Evolutionary conservation across 53 echinoderm and acorn worm species (phyloP).

Genomic region (Henricia sp.): DNA sequence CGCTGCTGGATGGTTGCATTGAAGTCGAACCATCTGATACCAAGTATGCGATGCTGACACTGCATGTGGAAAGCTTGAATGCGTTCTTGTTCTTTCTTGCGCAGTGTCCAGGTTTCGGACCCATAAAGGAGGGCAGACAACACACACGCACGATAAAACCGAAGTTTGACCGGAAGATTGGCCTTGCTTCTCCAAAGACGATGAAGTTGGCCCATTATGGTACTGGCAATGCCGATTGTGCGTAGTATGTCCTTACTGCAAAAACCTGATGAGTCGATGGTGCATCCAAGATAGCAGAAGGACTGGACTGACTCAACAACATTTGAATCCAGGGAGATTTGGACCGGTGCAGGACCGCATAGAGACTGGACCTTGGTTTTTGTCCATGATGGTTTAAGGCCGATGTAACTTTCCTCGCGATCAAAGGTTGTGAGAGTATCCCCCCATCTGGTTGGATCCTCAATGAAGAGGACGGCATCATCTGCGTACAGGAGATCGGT

Average conservation of each 20-base stretch:
- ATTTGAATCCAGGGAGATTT: not conserved
- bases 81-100: no score
- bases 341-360: not conserved
- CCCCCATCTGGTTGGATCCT: no score
- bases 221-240: not conserved
- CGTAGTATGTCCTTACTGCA: not conserved
- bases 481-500: no score
- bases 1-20: no score
- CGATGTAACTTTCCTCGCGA: not conserved
- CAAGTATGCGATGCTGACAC: no score
- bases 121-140: no score
- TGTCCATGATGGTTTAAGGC: not conserved
- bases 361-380: not conserved
- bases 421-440: not conserved
- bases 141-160: no score
- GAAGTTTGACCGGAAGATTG: no score
- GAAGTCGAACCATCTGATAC: not conserved
- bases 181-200: not conserved
- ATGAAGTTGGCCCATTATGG: not conserved
- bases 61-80: no score
- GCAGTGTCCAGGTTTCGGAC: no score
- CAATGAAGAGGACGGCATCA: no score
- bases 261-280: no score
- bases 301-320: not conserved
- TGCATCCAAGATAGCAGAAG: not conserved